Evolutionary conservation across 2,797 vertebrate genomes (phyloP), one percentile per base, ranked within the genome.

Genomic region (Synanceia verrucosa): DNA sequence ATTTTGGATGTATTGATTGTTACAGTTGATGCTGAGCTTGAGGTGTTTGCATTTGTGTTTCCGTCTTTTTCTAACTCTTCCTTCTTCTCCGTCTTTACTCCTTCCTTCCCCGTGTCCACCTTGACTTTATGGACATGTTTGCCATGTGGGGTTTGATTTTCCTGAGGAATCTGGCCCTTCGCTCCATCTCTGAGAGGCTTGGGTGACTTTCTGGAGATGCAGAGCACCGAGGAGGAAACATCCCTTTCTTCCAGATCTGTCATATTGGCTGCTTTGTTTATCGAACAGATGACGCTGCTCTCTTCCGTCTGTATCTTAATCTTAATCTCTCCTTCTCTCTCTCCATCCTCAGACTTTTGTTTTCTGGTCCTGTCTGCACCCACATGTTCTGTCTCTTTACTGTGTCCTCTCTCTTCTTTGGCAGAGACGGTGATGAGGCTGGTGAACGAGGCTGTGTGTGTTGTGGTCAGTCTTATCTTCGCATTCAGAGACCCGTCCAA

Each of bases 381-480:
- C 5, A 31, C 65, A 57, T 24, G 59, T 23, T 74, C 64, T 2
- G 19, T 58, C 10, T 77, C 79, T 41, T 85, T 60, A 6, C 65
- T 14, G 18, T 37, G 76, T 39, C 46, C 76, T 26, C 68, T 68
- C 41, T 90, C 83, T 10, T 83, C 79, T 83, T 89, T 90, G 59
- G 88, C 67, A 21, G 89, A 88, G 48, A 83, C 80, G n/a, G 91
- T 61, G 82, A 93, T 82, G 90, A 90, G 83, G 65, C 77, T 58
- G 85, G 91, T 73, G 88, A 95, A 79, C 69, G 93, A 79, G 90
- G 91, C 75, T 79, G 94, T 89, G 84, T 95, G 90, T 78, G 94
- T 79, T 83, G 94, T 84, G 88, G 95, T 93, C 81, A 91, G 74
- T 53, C 85, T 91, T 76, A 95, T 84, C 80, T 94, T 92, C 5